Base-by-base conservation (phyloP, 2,113 vertebrate species). In the Varanus komodoensis region DNA sequence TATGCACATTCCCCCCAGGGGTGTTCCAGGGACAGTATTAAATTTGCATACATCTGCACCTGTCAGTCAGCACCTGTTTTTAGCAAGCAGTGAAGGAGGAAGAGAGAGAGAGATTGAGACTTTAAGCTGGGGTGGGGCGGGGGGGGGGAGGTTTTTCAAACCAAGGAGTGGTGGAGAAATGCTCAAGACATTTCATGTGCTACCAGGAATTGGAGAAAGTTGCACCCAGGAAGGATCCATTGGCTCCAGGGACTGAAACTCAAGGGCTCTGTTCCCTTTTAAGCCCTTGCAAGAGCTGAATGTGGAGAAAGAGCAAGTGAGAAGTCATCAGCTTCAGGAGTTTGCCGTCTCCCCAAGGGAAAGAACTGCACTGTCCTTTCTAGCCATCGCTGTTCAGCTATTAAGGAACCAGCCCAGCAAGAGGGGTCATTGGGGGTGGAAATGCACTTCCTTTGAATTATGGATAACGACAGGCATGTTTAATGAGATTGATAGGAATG, bases 401-500 rank as follows among this genome's bases (percentile, higher is more conserved):
- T 92, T 94, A 94, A 94, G 92, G 27, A 94, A 74, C 91, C 87
- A 93, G 83, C 90, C 92, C 73, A 44, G 27, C 85, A 92, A 84
- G 71, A 44, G 5, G 38, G 67, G 52, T 84, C 80, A 25, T 27
- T 8, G 32, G 23, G n/a, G 9, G n/a, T 61, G 82, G 19, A 38
- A 85, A 91, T 90, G 79, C 87, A 82, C 34, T 64, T 34, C 73
- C 89, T 54, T 90, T 93, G 3, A 94, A 95, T 94, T 94, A 93
- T 95, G 95, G 91, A 92, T 93, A 93, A 93, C 86, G 93, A 6
- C 80, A 90, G 83, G 86, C 82, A 93, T 94, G 84, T 92, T 95
- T 94, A 95, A 94, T 89, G 92, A 92, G 68, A n/a, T 3, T 89
- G 92, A 67, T 50, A 64, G 93, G 93, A 92, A 91, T n/a, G 1